These are phyloP conservation scores for Polydrusus tereticollis DNA, from an alignment of 2,888 invertebrate species.

Conservation along the genomic window DNA sequence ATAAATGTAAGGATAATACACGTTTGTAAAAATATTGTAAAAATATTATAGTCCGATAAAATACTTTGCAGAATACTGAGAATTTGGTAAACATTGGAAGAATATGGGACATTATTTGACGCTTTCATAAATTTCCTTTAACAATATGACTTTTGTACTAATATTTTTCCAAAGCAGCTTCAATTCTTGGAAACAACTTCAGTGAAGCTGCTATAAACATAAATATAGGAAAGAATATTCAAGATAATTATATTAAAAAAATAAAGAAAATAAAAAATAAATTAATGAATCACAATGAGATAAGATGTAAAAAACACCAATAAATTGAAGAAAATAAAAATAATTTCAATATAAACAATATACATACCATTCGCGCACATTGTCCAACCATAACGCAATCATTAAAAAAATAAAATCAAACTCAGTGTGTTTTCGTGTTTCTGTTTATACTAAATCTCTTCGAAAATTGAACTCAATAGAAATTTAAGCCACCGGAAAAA, in stretches of 20 bases:
- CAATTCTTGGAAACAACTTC: constrained; percentile 65
- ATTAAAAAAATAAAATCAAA: constrained; percentile 67
- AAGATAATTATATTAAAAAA: constrained; percentile 39
- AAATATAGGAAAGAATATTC: constrained; percentile 43
- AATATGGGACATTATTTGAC: background rate
- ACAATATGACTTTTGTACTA: constrained; percentile 47
- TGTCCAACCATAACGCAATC: constrained; percentile 67
- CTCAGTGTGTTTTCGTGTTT: constrained; percentile 66
- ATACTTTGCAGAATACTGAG: background rate
- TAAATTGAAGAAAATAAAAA: constrained; percentile 33
- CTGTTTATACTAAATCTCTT: constrained; percentile 36
- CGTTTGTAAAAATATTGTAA: background rate
- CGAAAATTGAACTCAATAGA: too few species aligned
- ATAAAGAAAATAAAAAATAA: constrained; percentile 48
- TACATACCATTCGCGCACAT: constrained; percentile 68
- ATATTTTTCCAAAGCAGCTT: constrained; percentile 65
- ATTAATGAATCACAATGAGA: constrained; percentile 4
- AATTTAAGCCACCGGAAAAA: too few species aligned
- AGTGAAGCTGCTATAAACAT: constrained; percentile 62
- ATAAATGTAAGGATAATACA: background rate
- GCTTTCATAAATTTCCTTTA: background rate
- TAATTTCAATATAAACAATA: constrained; percentile 52
- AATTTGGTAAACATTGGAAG: background rate
- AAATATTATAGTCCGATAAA: background rate
- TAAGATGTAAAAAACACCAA: constrained; percentile 43